A percentile compares a stretch with the other conserved stretches of the same genome.
Conservation (phyloP, 2,797 vertebrate species). For the Ispidina picta region DNA sequence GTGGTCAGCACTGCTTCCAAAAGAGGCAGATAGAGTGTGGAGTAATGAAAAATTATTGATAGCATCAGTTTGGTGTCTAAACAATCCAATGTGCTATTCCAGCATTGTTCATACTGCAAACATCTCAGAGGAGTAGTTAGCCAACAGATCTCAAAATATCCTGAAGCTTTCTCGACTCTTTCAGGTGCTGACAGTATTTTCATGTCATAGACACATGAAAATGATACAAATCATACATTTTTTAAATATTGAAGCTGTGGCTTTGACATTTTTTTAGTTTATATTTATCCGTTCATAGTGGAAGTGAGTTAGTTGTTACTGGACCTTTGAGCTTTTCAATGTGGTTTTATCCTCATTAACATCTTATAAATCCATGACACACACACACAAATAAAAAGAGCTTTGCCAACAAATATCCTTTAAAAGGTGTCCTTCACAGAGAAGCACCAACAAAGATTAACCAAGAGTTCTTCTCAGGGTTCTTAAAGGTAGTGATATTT, state of each 20-base stretch:
- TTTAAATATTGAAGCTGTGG: neutral
- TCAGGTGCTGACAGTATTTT: neutral
- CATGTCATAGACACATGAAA: neutral
- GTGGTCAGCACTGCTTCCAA: slow-evolving; percentile 65
- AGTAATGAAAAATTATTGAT: slow-evolving; percentile 70
- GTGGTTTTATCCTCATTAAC: neutral
- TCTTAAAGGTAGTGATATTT: neutral
- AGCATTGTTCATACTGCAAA: slow-evolving; percentile 18
- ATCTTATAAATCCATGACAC: neutral
- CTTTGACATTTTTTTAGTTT: neutral
- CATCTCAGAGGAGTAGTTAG: neutral
- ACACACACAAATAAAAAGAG: neutral
- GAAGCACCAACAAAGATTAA: neutral
- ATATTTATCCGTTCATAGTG: neutral
- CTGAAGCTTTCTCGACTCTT: neutral
- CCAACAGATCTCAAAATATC: neutral
- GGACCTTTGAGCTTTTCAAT: neutral
- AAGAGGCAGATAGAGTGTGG: slow-evolving; percentile 53
- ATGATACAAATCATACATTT: neutral
- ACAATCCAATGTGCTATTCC: slow-evolving; percentile 54
- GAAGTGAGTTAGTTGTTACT: neutral
- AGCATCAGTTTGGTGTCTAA: slow-evolving; percentile 65
- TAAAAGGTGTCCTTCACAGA: neutral
- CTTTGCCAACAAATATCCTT: neutral
- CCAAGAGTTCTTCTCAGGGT: neutral